phyloP scores from a whole-genome alignment of 2,113 vertebrate genomes.

The Petaurus breviceps region DNA sequence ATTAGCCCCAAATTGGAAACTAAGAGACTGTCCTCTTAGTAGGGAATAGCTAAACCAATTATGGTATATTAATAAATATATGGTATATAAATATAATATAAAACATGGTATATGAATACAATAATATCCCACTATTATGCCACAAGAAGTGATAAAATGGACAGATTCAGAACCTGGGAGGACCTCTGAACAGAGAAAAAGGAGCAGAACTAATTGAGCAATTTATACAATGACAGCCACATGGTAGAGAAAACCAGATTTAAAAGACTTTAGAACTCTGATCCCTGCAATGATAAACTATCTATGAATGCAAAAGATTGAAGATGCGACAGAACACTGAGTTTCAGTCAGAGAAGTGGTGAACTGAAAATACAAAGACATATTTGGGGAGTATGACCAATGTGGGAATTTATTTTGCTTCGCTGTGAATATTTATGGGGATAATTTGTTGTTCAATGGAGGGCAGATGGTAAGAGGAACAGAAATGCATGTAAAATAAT shows the following conservation, averaged over 20 bases:
- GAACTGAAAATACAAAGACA: background rate
- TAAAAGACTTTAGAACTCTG: background rate
- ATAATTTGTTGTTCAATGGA: background rate
- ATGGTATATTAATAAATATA: background rate
- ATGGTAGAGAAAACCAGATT: background rate
- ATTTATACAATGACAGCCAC: background rate
- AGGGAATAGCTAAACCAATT: background rate
- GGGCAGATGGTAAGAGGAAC: background rate
- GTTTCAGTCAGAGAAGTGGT: background rate
- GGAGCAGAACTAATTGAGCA: background rate
- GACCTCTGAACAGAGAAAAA: background rate
- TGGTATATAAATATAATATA: background rate
- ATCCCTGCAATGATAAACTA: background rate
- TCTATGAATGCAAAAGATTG: background rate
- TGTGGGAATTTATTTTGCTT: background rate
- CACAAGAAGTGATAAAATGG: background rate
- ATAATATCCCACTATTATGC: background rate
- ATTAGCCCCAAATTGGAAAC: background rate
- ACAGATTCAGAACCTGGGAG: background rate
- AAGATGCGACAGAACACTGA: background rate
- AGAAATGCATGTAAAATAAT: background rate
- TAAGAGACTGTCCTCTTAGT: background rate
- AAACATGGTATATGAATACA: background rate
- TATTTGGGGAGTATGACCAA: background rate
- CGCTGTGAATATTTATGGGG: background rate